Conservation (phyloP, 2,888 invertebrate genomes). For the Gandaritis pyraliata region DNA sequence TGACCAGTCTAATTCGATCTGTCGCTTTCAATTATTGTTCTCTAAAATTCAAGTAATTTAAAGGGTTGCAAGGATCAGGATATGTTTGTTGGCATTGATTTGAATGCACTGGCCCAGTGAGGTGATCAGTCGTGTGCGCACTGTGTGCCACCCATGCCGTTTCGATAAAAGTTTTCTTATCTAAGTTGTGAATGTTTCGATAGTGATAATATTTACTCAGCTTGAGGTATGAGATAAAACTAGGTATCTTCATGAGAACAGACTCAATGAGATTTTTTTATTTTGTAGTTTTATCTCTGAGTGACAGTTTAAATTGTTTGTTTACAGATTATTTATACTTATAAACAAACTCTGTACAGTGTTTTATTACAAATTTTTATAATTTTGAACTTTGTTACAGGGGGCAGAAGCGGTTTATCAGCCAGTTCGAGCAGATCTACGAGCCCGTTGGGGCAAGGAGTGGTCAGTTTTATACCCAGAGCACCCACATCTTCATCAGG, state of each 20-base stretch:
- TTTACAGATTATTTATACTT: background rate
- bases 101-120: constrained; percentile 49
- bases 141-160: constrained; percentile 68
- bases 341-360: background rate
- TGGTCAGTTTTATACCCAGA: constrained; percentile 78
- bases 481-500: constrained; percentile 85
- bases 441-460: constrained; percentile 80
- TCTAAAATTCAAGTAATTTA: constrained; percentile 30
- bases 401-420: constrained; percentile 76
- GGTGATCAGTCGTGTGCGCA: constrained; percentile 62
- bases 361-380: background rate
- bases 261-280: constrained; percentile 33
- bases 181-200: constrained; percentile 50
- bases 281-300: constrained; percentile 22
- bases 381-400: constrained; percentile 46
- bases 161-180: constrained; percentile 62
- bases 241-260: constrained; percentile 43
- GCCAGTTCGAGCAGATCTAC: constrained; percentile 86
- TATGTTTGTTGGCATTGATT: constrained; percentile 52
- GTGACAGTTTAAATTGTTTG: constrained; percentile 2
- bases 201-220: constrained; percentile 59
- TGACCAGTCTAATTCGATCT: constrained; percentile 58
- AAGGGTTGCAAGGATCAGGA: constrained; percentile 55
- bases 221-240: constrained; percentile 50
- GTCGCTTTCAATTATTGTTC: constrained; percentile 54